Percentiles rank a stretch among this genome's conserved stretches.
phyloP scores from a whole-genome alignment of 1,140 invertebrate species.

The Papilio aristodemus region DNA sequence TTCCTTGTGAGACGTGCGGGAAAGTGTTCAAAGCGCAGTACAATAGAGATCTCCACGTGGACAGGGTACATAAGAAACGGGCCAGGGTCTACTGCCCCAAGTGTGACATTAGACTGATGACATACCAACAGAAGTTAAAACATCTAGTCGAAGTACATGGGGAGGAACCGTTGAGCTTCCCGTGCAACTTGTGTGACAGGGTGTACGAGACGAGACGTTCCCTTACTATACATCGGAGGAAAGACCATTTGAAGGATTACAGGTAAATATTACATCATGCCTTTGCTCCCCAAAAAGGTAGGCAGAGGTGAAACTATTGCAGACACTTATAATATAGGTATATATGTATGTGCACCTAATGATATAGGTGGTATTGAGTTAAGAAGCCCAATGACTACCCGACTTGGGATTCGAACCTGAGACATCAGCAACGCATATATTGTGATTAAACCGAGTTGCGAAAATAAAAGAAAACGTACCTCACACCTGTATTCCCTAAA shows the following conservation, averaged over 20 bases:
- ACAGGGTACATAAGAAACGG: conserved; percentile 63
- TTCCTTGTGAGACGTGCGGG: conserved; percentile 77
- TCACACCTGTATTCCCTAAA: too few relatives aligned
- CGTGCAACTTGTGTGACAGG: conserved; percentile 75
- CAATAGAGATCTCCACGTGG: conserved; percentile 67
- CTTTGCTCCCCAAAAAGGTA: too few relatives aligned
- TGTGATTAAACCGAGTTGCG: too few relatives aligned
- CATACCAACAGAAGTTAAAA: conserved; percentile 68
- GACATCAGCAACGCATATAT: too few relatives aligned
- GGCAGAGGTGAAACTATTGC: too few relatives aligned
- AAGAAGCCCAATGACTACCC: too few relatives aligned
- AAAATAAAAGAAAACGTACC: too few relatives aligned
- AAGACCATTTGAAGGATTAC: conserved; percentile 68
- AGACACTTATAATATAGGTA: too few relatives aligned
- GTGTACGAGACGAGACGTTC: conserved; percentile 76
- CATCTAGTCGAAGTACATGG: conserved; percentile 76
- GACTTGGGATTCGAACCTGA: too few relatives aligned
- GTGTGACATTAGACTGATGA: conserved; percentile 66
- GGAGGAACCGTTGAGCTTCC: conserved; percentile 74
- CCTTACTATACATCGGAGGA: conserved; percentile 68
- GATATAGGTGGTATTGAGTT: too few relatives aligned
- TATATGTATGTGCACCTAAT: too few relatives aligned
- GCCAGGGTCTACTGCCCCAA: conserved; percentile 69
- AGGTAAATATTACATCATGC: conserved; percentile 53
- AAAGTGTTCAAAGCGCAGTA: conserved; percentile 63